phyloP scores from a whole-genome alignment of 2,113 vertebrate species.

The Opisthocomus hoazin region DNA sequence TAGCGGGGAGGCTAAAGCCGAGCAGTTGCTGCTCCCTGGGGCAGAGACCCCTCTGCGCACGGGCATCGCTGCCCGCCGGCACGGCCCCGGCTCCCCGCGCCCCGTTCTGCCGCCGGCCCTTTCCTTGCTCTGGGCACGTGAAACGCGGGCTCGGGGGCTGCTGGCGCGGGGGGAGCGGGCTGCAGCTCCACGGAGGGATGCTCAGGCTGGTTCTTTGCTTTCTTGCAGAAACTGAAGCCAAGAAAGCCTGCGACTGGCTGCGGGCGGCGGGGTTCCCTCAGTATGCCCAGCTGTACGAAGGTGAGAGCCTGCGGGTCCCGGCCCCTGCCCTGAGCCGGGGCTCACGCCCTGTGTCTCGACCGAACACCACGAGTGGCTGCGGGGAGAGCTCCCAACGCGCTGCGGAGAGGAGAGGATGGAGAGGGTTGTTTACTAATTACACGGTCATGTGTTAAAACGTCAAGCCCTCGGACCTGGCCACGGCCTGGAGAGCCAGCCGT shows the following conservation, averaged over 20 bases:
- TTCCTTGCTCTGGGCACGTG: not conserved
- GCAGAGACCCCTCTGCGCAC: accelerated
- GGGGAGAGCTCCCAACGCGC: not conserved
- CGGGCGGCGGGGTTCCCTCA: conserved; percentile 86
- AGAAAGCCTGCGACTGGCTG: conserved; percentile 84
- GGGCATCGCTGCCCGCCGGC: not conserved
- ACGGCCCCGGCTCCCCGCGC: accelerated
- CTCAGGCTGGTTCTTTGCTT: not conserved
- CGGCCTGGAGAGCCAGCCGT: not conserved
- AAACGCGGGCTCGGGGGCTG: accelerated
- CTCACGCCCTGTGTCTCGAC: not conserved
- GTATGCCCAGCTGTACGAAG: conserved; percentile 88
- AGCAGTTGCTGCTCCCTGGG: not conserved
- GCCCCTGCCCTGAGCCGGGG: not conserved
- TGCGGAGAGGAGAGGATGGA: not conserved
- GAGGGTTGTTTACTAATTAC: not conserved
- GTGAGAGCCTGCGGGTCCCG: conserved; percentile 45
- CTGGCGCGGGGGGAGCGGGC: accelerated
- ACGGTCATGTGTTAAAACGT: not conserved
- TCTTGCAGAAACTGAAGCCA: conserved; percentile 80
- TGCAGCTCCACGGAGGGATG: accelerated
- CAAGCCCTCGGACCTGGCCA: not conserved
- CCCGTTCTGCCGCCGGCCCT: accelerated
- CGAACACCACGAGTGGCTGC: not conserved
- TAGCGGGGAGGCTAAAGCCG: not conserved